Base-by-base conservation (phyloP, 1,140 invertebrate genomes). In the Drosophila pallidifrons region DNA sequence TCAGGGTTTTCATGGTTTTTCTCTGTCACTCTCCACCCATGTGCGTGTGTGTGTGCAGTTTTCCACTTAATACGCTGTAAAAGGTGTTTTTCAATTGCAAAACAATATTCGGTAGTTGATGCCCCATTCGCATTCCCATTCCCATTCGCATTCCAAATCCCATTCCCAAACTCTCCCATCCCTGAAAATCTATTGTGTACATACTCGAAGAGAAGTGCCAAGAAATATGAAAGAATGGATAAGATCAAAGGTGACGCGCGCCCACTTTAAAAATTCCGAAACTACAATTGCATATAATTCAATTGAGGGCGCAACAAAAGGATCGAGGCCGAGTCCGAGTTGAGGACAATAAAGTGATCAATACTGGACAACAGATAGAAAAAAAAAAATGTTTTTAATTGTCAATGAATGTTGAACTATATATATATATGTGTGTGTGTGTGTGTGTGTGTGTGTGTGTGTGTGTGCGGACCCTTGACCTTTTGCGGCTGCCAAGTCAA, bases 81-180 rank as follows among this genome's bases (percentile, higher is more conserved):
- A 87, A 80, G 83, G 83, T 87, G 83, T 77, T 82, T 77, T 82
- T 87, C 83, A 88, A 80, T 87, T 87, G 80, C 83, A 58, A 81
- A 85, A 85, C 85, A 77, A 69, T 51, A 78, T 57, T 77, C 38
- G 28, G 41, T 30, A 46, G 58, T 52, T 69, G 47, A 20, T 52
- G 6, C 15, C 25, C 8, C 25, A n/a, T n/a, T n/a, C n/a, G n/a
- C 8, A 13, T 15, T 25, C 2, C 13, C 6, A 16, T 8, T 7
- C 15, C 43, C n/a, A 45, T 3, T 45, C 6, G 13, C 5, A 15
- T 25, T 25, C 20, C 20, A 25, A 25, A 25, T 25, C 5, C 30
- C 30, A 5, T 32, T 46, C 43, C n/a, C 7, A 51, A 11, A 51
- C 6, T 11, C 32, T 5, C 38, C 20, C 20, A 25, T 25, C 20